These are phyloP conservation scores for Xiphydria camelus DNA, from an alignment of 2,888 invertebrate species.

Conservation along the genomic window DNA sequence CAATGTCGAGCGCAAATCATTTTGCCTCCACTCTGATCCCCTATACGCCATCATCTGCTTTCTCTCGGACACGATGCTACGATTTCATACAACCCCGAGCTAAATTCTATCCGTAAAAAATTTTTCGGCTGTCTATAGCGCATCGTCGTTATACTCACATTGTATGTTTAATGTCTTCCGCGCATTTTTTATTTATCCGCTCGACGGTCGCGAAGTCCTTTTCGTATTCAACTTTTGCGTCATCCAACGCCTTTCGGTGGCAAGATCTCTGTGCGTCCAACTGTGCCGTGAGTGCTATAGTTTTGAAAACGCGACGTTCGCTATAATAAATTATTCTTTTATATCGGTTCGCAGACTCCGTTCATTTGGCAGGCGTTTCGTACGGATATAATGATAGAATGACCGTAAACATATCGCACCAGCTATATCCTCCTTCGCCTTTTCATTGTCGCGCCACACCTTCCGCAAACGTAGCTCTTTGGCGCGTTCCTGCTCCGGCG, in stretches of 20 bases:
- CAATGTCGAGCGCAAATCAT: slow-evolving; percentile 14
- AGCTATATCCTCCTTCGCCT: slow-evolving; percentile 12
- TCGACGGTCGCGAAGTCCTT: slow-evolving; percentile 6
- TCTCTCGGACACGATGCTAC: slow-evolving; percentile 14
- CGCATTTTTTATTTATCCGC: slow-evolving; percentile 9
- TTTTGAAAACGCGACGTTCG: too few species aligned
- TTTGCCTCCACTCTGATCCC: slow-evolving; percentile 13
- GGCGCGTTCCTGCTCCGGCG: slow-evolving; percentile 20
- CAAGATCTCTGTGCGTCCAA: slow-evolving; percentile 19
- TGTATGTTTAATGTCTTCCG: slow-evolving; percentile 8
- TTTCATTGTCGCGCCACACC: slow-evolving; percentile 8
- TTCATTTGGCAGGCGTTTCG: too few species aligned
- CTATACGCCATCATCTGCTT: slow-evolving; percentile 10
- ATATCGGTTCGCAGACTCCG: neutral
- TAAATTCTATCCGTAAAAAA: too few species aligned
- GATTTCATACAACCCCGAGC: too few species aligned
- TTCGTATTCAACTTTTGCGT: slow-evolving; percentile 4
- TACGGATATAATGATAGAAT: too few species aligned
- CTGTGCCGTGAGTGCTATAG: slow-evolving; percentile 12
- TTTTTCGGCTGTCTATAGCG: too few species aligned
- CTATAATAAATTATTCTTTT: neutral
- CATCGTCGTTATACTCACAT: too few species aligned
- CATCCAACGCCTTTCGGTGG: slow-evolving; percentile 8
- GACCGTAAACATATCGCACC: slow-evolving; percentile 10
- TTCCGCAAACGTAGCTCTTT: slow-evolving; percentile 17